These are phyloP conservation scores for Ophioderma brevispina DNA, from an alignment of 35 echinoderm and acorn worm genomes.

Conservation along the genomic window DNA sequence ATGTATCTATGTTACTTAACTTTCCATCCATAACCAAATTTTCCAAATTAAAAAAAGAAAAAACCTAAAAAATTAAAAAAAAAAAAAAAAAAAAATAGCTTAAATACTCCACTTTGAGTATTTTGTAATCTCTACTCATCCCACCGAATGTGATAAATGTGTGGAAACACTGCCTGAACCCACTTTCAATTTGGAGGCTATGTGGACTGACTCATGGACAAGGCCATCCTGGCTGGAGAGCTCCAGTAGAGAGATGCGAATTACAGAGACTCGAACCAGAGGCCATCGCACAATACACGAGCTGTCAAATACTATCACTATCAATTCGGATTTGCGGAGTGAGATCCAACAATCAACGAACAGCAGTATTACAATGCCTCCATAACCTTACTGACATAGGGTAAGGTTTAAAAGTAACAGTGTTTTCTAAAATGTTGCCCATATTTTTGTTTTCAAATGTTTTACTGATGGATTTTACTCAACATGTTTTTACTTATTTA, in stretches of 20 bases:
- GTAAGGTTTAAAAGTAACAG: neutral
- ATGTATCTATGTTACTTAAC: too few species aligned
- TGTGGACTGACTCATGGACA: conserved; percentile 38
- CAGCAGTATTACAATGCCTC: neutral
- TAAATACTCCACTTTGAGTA: neutral
- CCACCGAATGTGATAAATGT: conserved; percentile 85
- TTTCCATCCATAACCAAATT: too few species aligned
- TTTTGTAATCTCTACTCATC: neutral
- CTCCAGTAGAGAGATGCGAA: conserved; percentile 59
- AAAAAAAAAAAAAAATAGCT: neutral
- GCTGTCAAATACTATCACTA: neutral
- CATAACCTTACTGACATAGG: neutral
- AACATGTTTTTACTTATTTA: too few species aligned
- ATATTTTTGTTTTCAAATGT: too few species aligned
- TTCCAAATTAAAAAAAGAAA: neutral
- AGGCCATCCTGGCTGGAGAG: conserved; percentile 37
- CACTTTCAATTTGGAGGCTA: conserved; percentile 30
- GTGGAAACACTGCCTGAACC: conserved; percentile 77
- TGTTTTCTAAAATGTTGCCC: too few species aligned
- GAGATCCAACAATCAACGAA: conserved; percentile 36
- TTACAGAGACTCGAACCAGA: conserved; percentile 25
- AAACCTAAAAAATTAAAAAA: neutral
- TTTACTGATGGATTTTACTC: too few species aligned
- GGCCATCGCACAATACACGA: conserved; percentile 25
- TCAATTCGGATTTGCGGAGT: conserved; percentile 22